Base-by-base conservation (phyloP, 1,140 invertebrate species). In the Chironomus tepperi region DNA sequence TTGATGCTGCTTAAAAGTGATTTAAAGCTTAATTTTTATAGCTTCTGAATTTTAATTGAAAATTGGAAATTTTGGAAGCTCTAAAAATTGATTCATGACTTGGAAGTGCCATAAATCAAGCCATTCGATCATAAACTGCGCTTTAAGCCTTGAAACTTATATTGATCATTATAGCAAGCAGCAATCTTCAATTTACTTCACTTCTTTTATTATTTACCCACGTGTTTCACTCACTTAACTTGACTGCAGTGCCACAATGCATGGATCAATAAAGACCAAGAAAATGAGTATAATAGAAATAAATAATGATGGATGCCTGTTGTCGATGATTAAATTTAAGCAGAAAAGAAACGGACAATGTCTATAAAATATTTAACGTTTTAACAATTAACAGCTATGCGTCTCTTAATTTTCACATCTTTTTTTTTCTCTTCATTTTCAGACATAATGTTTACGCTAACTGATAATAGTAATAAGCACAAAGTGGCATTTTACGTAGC, bases 401-500 rank as follows among this genome's bases (percentile, higher is more conserved):
- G 24, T 34, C 24, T 34, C 24, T 34, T 34, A 34, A 34, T 34
- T 34, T 34, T 34, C 24, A 34, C 24, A 34, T 34, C 24, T 34
- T 5, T 34, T n/a, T n/a, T n/a, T n/a, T 34, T 34, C 24, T 2
- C 10, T 57, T 57, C 47, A 57, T 57, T 57, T 12, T 57, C 9
- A 57, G 12, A 57, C 47, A n/a, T 57, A 57, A n/a, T 57, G 47
- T n/a, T 57, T 57, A n/a, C 12, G 47, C n/a, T 57, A 57, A 10
- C 12, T 57, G 47, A 57, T 34, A 34, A 57, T 57, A n/a, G n/a
- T n/a, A 57, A 57, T 57, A 57, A 57, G 15, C 47, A 15, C 47
- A 57, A 57, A 57, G 47, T 57, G 47, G 47, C 47, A 57, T 57
- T 57, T 57, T 57, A 57, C n/a, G 12, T 57, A n/a, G 47, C n/a